Conservation (phyloP, 2,888 invertebrate genomes). For the Euclidia mi region DNA sequence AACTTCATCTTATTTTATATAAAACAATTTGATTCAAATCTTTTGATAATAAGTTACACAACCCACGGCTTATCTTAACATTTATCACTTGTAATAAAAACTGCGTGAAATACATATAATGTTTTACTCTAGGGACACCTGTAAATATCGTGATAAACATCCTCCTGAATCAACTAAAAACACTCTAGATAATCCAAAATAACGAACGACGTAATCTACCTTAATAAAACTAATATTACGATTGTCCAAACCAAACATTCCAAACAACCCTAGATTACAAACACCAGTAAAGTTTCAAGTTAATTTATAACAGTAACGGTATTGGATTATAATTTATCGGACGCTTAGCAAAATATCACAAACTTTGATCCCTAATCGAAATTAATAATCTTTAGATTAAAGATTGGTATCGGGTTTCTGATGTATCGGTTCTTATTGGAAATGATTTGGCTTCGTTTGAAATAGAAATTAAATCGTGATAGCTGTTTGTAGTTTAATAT, state of each 20-base stretch:
- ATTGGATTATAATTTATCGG: constrained; percentile 14
- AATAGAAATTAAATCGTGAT: neutral
- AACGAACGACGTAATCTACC: constrained; percentile 20
- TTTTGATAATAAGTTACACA: no score
- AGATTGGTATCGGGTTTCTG: neutral
- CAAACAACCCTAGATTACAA: constrained; percentile 27
- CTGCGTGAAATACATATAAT: no score
- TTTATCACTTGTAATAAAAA: no score
- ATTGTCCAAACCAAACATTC: constrained; percentile 44
- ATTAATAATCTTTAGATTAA: no score
- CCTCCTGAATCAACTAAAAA: constrained; percentile 7
- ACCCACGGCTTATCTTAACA: no score
- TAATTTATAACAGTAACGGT: constrained; percentile 19
- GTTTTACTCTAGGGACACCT: no score
- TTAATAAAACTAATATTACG: constrained; percentile 54
- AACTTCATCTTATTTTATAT: no score
- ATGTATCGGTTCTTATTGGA: no score
- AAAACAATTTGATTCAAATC: no score
- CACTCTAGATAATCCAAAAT: constrained; percentile 23
- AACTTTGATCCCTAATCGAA: neutral
- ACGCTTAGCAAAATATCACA: constrained; percentile 7
- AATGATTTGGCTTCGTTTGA: neutral
- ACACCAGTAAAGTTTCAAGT: constrained; percentile 33
- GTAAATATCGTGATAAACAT: no score
- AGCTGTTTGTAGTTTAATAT: no score